Base-by-base conservation (phyloP, 2,113 vertebrate genomes). In the Dipodomys spectabilis region DNA sequence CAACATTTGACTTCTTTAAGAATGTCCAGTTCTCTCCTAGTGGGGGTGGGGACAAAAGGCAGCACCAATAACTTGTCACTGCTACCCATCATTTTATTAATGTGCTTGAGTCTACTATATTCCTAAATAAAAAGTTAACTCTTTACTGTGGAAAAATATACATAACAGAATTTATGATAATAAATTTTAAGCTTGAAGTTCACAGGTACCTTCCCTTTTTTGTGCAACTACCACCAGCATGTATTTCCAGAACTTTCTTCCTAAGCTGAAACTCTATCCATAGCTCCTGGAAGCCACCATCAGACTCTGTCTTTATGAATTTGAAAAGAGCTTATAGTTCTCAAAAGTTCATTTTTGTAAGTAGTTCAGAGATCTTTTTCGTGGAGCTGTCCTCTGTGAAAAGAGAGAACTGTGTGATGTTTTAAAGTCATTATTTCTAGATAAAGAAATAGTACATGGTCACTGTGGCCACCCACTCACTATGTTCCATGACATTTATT, bases 401-500 rank as follows among this genome's bases (percentile, higher is more conserved):
- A 62, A 32, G 39, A 93, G 67, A 87, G 27, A 91, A 67, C 73
- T 27, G 4, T 79, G 8, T 65, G 35, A 30, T 89, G 64, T 15
- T 87, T 78, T 57, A n/a, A 62, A 39, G 9, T 91, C 39, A 64
- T 82, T 89, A 79, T 82, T 93, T 77, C 86, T 78, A 88, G 71
- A 82, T 68, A 73, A 80, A 84, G 30, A 83, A 87, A 88, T 22
- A 5, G 18, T 35, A 7, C 20, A 16, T 69, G 15, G 5, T 64
- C 60, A 7, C 25, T 28, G 23, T 78, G 53, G 15, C 73, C 45
- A 49, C 72, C 23, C 7, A 83, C 90, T 97, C 72, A 97, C 80
- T 88, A 1, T 97, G 60, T 96, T 39, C 11, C 79, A 25, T 92
- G 77, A 77, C 49, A 77, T 96, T 97, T 96, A 88, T 95, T 96